phyloP scores from a whole-genome alignment of 2,797 vertebrate genomes.

The Rhinella marina region DNA sequence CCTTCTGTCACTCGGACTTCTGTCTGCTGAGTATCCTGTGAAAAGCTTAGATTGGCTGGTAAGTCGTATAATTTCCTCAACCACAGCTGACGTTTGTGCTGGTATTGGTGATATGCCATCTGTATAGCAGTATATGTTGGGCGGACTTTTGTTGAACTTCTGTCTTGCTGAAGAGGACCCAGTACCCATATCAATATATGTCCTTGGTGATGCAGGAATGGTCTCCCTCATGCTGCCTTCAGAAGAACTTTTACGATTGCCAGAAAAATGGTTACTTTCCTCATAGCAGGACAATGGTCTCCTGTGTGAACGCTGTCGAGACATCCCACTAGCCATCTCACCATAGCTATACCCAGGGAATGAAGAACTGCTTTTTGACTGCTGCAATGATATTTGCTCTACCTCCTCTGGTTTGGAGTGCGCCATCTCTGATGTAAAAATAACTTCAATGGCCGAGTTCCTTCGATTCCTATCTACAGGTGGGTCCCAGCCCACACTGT shows the following conservation, averaged over 20 bases:
- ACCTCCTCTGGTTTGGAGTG: constrained; percentile 72
- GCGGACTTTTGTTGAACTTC: constrained; percentile 62
- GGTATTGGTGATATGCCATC: constrained; percentile 75
- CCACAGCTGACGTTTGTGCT: constrained; percentile 32
- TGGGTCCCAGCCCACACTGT: constrained; percentile 68
- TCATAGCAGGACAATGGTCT: constrained; percentile 71
- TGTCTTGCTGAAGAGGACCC: constrained; percentile 48
- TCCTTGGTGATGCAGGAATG: constrained; percentile 62
- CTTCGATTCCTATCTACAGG: constrained; percentile 72
- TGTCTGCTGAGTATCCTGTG: constrained; percentile 67
- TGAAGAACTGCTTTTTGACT: constrained; percentile 80
- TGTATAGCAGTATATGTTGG: constrained; percentile 76
- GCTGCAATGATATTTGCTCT: constrained; percentile 69
- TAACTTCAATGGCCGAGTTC: constrained; percentile 77
- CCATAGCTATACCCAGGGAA: constrained; percentile 71
- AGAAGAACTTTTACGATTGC: constrained; percentile 66
- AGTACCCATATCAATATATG: constrained; percentile 70
- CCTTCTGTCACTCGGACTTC: constrained; percentile 64
- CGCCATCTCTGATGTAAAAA: constrained; percentile 69
- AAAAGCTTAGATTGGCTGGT: constrained; percentile 51
- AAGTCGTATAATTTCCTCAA: constrained; percentile 69
- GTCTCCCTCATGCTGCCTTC: constrained; percentile 68
- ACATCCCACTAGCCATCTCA: constrained; percentile 60
- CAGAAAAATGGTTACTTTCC: constrained; percentile 63
- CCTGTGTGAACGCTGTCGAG: constrained; percentile 58